These are phyloP conservation scores for Orthosia gracilis DNA, from an alignment of 2,888 invertebrate genomes.

Conservation along the genomic window DNA sequence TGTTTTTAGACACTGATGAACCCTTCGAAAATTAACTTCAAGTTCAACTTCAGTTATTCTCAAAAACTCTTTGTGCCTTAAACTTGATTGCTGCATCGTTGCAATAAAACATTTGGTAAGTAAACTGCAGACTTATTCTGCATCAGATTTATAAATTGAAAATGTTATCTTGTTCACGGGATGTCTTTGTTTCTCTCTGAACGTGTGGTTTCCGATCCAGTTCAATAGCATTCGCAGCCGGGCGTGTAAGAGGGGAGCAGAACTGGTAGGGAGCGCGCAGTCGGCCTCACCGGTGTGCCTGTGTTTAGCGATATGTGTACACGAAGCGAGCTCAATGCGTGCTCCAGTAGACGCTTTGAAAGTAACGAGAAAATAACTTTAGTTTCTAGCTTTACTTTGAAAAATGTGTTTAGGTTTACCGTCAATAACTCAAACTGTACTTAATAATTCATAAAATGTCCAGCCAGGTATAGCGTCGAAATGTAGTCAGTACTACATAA, in stretches of 20 bases:
- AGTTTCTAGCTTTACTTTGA: constrained; percentile 18
- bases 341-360: constrained; percentile 23
- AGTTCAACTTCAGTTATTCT: not conserved
- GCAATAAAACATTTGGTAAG: not conserved
- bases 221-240: constrained; percentile 62
- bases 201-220: constrained; percentile 61
- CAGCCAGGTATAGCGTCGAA: not conserved
- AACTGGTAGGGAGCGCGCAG: constrained; percentile 50
- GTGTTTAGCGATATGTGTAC: constrained; percentile 49
- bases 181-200: constrained; percentile 58
- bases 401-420: not conserved
- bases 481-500: not conserved
- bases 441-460: constrained; percentile 14
- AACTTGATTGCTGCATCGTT: constrained; percentile 2
- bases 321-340: constrained; percentile 17
- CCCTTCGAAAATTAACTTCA: not conserved
- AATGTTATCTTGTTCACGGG: constrained; percentile 53
- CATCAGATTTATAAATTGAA: constrained; percentile 47
- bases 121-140: constrained; percentile 16
- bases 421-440: not conserved
- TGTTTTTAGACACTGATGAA: constrained; percentile 5
- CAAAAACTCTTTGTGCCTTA: not conserved
- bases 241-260: constrained; percentile 57
- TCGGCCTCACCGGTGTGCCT: constrained; percentile 37
- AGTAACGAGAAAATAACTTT: constrained; percentile 25